Base-by-base conservation (phyloP, 2,888 invertebrate species). In the Eupithecia exiguata region DNA sequence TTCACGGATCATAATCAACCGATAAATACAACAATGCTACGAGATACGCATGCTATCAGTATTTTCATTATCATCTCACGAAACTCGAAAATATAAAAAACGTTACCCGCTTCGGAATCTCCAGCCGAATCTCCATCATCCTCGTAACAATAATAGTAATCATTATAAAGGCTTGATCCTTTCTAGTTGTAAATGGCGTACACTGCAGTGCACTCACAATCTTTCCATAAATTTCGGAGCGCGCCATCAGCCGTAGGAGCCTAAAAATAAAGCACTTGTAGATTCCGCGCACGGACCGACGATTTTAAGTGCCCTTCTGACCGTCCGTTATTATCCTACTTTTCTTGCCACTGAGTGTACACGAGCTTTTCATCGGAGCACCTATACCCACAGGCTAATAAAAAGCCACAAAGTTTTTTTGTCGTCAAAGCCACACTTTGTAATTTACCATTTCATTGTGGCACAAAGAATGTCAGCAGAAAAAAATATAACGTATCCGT, bases 251-350 rank as follows among this genome's bases (percentile, higher is more conserved):
- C 74, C 61, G 65, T 66, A 25, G 70, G 71, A 61, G 76, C 72
- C 76, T 68, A 74, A 78, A 58, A 78, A 78, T 84, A 82, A 86
- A 84, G 81, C 81, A 82, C 85, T 86, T 86, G 83, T 80, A 81
- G 80, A 89, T 88, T 89, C 89, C 74, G 66, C 84, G 81, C 88
- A 87, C 89, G 87, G 79, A 78, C 82, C 82, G 81, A 79, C 86
- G 84, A 85, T 86, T 87, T 83, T 86, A 86, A 89, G 88, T 85
- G 88, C 86, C 86, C 84, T 84, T 83, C 83, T 83, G 82, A 74
- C 79, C 83, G 79, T 72, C 83, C 84, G 85, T 88, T 89, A 89
- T 88, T 87, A 88, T 88, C 84, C 85, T 87, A 89, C 89, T 89
- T 89, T 88, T 87, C 84, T 86, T 84, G 80, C 78, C 79, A 74